These are phyloP conservation scores for Eurosta solidaginis DNA, from an alignment of 1,140 invertebrate genomes.

Conservation along the genomic window DNA sequence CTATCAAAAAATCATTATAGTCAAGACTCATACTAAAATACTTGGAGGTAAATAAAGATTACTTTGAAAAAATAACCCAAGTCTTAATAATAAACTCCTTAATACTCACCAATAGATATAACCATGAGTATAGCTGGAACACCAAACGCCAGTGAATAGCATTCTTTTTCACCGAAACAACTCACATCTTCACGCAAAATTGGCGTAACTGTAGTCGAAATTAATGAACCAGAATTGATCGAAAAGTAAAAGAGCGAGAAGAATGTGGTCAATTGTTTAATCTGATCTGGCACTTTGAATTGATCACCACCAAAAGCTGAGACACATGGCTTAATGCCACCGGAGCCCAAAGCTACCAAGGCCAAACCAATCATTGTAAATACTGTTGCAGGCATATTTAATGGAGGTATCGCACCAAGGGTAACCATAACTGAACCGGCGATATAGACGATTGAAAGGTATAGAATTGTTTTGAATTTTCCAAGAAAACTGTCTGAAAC, in stretches of 20 bases:
- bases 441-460: constrained; percentile 87
- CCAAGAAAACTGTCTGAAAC: constrained; percentile 83
- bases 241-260: constrained; percentile 95
- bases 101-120: constrained; percentile 69
- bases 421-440: constrained; percentile 83
- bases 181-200: constrained; percentile 79
- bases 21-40: too few relatives aligned
- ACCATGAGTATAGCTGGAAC: constrained; percentile 88
- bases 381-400: constrained; percentile 64
- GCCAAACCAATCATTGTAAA: constrained; percentile 79
- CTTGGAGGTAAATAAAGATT: too few relatives aligned
- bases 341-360: constrained; percentile 87
- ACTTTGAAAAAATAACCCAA: too few relatives aligned
- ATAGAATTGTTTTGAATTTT: constrained; percentile 85
- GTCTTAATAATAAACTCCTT: constrained; percentile 50
- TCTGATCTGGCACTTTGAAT: constrained; percentile 81
- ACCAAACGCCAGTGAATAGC: constrained; percentile 91
- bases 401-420: constrained; percentile 67
- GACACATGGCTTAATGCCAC: constrained; percentile 97
- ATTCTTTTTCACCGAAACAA: constrained; percentile 81
- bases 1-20: too few relatives aligned
- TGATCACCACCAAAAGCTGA: constrained; percentile 97
- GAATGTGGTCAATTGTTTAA: constrained; percentile 77
- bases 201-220: constrained; percentile 89
- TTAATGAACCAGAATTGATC: constrained; percentile 89